A percentile compares a stretch with the other conserved stretches of the same genome.
Conservation (phyloP, 2,113 vertebrate genomes). For the Paracanthobrama guichenoti region DNA sequence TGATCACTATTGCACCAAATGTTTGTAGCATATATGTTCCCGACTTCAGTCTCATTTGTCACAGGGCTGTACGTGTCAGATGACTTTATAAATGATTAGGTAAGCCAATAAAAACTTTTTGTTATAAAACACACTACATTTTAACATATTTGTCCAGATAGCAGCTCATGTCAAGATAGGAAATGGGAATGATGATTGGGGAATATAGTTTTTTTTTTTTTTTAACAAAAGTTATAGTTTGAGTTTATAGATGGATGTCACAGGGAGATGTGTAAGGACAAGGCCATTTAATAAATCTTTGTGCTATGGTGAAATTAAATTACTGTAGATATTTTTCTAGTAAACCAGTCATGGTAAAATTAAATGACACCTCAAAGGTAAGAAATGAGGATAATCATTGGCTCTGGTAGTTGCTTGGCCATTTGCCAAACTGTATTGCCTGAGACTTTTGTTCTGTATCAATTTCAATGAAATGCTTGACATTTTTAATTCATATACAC, state of each 20-base stretch:
- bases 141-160: neutral
- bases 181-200: neutral
- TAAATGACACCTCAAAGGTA: neutral
- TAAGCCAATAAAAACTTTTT: constrained; percentile 79
- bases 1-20: constrained; percentile 78
- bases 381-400: neutral
- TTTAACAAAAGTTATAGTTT: no score
- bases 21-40: constrained; percentile 77
- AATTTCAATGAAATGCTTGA: no score
- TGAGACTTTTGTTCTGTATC: neutral
- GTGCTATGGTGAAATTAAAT: neutral
- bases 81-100: constrained; percentile 82
- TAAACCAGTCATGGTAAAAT: neutral
- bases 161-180: neutral
- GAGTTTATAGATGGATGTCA: neutral
- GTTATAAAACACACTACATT: constrained; percentile 65
- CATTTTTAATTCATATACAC: neutral
- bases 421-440: neutral
- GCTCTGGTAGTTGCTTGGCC: neutral
- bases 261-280: neutral
- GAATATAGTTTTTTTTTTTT: neutral
- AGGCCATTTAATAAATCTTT: neutral
- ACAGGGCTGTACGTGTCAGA: constrained; percentile 79
- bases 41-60: constrained; percentile 73
- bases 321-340: neutral